Evolutionary conservation across 2,888 invertebrate species (phyloP).

Genomic region (Dolichopus griseipennis): DNA sequence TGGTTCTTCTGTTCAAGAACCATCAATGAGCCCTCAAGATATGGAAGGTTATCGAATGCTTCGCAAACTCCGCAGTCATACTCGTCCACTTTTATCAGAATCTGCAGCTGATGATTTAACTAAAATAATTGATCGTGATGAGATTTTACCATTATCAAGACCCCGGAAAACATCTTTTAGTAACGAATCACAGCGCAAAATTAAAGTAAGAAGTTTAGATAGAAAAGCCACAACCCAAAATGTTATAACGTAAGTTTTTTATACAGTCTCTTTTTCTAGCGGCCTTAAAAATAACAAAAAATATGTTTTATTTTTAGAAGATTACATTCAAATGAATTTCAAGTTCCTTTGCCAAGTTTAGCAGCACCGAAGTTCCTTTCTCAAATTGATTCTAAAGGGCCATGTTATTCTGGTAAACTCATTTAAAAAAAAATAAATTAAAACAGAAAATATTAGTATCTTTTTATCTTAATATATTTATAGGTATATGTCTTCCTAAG

Average conservation of each 20-base stretch:
- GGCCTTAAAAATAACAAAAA: conserved; percentile 8
- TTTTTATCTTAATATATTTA: not conserved
- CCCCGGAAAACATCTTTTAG: conserved; percentile 34
- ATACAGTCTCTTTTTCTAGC: not conserved
- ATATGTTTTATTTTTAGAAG: conserved; percentile 24
- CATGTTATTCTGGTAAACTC: conserved; percentile 38
- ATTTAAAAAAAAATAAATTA: not conserved
- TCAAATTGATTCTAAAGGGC: conserved; percentile 38
- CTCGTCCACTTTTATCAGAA: conserved; percentile 58
- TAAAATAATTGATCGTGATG: conserved; percentile 41
- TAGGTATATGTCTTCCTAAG: conserved; percentile 42
- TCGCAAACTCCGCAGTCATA: conserved; percentile 56
- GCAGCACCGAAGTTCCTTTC: conserved; percentile 38
- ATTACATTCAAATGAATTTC: conserved; percentile 34
- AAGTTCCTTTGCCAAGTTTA: conserved; percentile 35
- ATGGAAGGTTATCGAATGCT: conserved; percentile 67
- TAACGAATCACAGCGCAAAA: conserved; percentile 33
- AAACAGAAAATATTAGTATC: not conserved
- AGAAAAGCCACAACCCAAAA: conserved; percentile 34
- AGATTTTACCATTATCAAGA: conserved; percentile 27
- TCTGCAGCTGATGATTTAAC: conserved; percentile 52
- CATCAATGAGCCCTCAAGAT: conserved; percentile 61
- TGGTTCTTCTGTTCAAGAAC: conserved; percentile 33
- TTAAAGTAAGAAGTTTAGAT: conserved; percentile 40
- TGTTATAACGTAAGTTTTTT: conserved; percentile 31